Conservation (phyloP, 1,140 invertebrate genomes). For the Hesperophylax magnus region DNA sequence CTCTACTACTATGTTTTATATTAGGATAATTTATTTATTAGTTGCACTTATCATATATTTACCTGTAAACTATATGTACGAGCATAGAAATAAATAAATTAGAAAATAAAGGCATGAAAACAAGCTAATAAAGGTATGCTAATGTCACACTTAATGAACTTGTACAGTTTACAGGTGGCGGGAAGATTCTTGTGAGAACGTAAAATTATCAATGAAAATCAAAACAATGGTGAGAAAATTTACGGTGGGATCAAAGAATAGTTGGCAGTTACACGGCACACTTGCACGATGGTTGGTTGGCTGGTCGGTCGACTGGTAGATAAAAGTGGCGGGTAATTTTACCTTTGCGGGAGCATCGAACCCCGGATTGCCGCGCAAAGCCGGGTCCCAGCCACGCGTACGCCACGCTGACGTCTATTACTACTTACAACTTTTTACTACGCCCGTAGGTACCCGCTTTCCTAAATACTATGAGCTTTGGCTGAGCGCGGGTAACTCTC, state of each 20-base stretch:
- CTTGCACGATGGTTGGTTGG: no score
- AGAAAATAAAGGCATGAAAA: no score
- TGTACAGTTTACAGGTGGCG: no score
- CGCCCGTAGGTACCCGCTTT: slow-evolving; percentile 10
- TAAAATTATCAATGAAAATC: neutral
- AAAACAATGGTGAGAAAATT: slow-evolving; percentile 14
- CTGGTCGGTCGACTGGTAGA: no score
- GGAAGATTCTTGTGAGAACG: neutral
- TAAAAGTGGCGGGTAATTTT: neutral
- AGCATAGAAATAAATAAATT: no score
- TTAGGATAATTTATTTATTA: no score
- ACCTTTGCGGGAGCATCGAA: slow-evolving; percentile 19
- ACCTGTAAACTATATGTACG: no score
- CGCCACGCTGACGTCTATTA: slow-evolving; percentile 20
- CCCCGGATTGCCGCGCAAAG: slow-evolving; percentile 22
- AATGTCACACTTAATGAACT: no score
- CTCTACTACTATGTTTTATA: no score
- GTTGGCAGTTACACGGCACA: neutral
- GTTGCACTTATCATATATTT: no score
- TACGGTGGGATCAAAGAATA: neutral
- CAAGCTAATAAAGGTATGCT: no score
- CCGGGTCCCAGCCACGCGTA: slow-evolving; percentile 25
- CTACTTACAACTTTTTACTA: slow-evolving; percentile 33
- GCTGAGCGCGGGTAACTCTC: neutral
- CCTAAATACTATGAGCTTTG: neutral